phyloP scores from a whole-genome alignment of 2,797 vertebrate species.

The Bucorvus abyssinicus region DNA sequence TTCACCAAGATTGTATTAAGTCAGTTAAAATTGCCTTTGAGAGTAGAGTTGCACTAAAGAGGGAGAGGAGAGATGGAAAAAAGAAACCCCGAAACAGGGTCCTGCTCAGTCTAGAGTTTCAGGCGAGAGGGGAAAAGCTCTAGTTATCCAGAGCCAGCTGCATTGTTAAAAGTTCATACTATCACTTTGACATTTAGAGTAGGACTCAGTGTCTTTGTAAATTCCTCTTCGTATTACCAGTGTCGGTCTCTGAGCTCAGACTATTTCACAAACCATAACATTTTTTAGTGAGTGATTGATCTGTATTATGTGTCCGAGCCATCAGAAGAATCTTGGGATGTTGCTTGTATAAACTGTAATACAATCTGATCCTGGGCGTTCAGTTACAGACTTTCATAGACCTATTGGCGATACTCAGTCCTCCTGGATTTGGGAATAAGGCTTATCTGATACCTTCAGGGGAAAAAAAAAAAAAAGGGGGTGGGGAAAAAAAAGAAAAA shows the following conservation, averaged over 20 bases:
- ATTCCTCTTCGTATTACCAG: conserved; percentile 78
- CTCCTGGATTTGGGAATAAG: conserved; percentile 93
- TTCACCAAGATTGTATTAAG: conserved; percentile 25
- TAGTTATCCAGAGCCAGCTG: conserved; percentile 73
- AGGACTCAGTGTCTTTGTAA: conserved; percentile 80
- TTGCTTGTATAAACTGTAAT: conserved; percentile 97
- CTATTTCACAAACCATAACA: conserved; percentile 82
- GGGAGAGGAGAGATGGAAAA: conserved; percentile 44
- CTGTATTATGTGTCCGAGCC: conserved; percentile 90
- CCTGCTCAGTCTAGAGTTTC: conserved; percentile 70
- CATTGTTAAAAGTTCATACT: conserved; percentile 78
- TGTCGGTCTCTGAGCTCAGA: conserved; percentile 76
- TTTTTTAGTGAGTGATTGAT: conserved; percentile 85
- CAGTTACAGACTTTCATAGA: conserved; percentile 91
- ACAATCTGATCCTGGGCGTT: conserved; percentile 85
- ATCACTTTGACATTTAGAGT: conserved; percentile 79
- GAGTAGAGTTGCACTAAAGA: conserved; percentile 52
- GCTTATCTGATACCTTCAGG: conserved; percentile 96
- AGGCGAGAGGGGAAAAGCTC: conserved; percentile 67
- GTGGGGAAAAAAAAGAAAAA: conserved; percentile 68
- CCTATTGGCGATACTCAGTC: conserved; percentile 93
- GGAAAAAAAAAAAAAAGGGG: conserved; percentile 30
- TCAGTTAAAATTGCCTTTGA: conserved; percentile 60
- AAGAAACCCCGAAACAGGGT: conserved; percentile 63
- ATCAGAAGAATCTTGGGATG: conserved; percentile 93